phyloP scores from a whole-genome alignment of 2,113 vertebrate genomes.

The Muntiacus muntjak region DNA sequence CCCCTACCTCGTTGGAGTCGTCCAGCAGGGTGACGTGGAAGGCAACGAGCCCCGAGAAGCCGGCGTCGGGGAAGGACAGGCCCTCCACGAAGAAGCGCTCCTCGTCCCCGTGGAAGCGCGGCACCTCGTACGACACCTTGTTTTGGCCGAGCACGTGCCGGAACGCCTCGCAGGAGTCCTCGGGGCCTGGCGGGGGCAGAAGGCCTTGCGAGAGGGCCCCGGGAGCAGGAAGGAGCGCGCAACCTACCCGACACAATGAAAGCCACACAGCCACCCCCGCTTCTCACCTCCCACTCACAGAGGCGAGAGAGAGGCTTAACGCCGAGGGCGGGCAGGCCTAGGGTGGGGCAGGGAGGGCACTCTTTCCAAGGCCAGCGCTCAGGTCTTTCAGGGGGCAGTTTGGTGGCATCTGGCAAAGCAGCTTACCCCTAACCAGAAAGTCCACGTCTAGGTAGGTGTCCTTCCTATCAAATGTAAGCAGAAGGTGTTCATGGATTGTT shows the following conservation, averaged over 20 bases:
- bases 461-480: background rate
- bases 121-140: conserved; percentile 64
- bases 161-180: conserved; percentile 49
- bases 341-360: background rate
- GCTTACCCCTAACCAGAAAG: background rate
- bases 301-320: background rate
- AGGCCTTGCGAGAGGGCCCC: background rate
- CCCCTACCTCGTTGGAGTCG: conserved; percentile 76
- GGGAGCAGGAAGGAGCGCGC: fast-evolving
- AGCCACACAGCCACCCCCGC: fast-evolving
- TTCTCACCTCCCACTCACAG: fast-evolving
- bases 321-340: fast-evolving
- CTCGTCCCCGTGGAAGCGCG: conserved; percentile 41
- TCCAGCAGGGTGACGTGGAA: conserved; percentile 89
- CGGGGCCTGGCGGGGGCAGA: background rate
- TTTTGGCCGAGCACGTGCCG: conserved; percentile 64
- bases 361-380: fast-evolving
- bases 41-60: conserved; percentile 84
- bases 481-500: background rate
- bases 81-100: conserved; percentile 90
- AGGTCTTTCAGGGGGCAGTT: background rate
- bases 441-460: background rate
- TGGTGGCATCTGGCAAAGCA: background rate
- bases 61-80: conserved; percentile 85
- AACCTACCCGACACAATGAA: fast-evolving